Percentiles rank a stretch among this genome's conserved stretches.
phyloP scores from a whole-genome alignment of 1,140 invertebrate species.

The Ceratina australensis region DNA sequence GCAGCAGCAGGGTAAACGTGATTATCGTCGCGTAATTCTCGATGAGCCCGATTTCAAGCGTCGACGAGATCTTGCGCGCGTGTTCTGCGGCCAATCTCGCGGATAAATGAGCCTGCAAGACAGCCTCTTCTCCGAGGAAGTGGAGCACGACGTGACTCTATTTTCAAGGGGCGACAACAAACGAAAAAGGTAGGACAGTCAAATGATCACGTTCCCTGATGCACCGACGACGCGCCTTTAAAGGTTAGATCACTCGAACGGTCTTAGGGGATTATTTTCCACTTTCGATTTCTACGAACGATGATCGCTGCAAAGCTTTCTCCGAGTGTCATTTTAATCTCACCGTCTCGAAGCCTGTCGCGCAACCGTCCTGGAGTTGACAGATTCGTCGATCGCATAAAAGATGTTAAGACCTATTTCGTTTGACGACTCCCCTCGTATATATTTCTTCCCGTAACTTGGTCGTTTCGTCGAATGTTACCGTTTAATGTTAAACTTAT shows the following conservation, averaged over 20 bases:
- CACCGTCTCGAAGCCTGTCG: background rate
- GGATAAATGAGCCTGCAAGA: constrained; percentile 75
- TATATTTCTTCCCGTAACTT: background rate
- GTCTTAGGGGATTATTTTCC: background rate
- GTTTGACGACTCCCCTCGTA: background rate
- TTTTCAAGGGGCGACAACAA: constrained; percentile 67
- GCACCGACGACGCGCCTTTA: constrained; percentile 38
- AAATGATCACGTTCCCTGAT: constrained; percentile 25
- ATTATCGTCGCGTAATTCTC: background rate
- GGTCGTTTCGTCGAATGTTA: background rate
- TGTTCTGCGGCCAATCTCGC: background rate
- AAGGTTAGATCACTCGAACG: constrained; percentile 39
- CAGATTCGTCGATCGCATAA: background rate
- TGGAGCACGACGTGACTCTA: constrained; percentile 71
- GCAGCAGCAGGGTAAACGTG: constrained; percentile 24
- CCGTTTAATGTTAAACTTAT: background rate
- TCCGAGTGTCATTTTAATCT: background rate
- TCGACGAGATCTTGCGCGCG: background rate
- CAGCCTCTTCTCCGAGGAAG: constrained; percentile 71
- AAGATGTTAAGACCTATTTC: background rate
- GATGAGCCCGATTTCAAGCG: constrained; percentile 10
- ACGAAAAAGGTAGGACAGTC: constrained; percentile 70
- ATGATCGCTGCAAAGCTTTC: background rate
- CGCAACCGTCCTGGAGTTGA: background rate
- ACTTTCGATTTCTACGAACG: constrained; percentile 29